Conservation (phyloP, 1,140 invertebrate genomes). For the Oppia nitens region DNA sequence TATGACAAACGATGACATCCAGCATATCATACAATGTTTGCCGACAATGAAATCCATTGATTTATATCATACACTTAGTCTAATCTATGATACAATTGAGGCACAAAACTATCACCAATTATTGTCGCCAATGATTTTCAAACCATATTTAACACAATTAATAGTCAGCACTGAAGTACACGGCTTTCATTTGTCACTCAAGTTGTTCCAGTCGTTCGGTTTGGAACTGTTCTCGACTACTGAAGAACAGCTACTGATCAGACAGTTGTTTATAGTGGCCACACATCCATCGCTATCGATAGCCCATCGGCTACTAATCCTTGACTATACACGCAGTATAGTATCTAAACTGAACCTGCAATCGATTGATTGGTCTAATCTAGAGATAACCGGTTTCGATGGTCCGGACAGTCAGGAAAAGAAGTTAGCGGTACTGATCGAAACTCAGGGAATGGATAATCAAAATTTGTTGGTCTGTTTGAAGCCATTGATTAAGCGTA, state of each 20-base stretch:
- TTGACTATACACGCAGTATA: slow-evolving; percentile 15
- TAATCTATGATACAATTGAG: background rate
- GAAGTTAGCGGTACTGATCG: slow-evolving; percentile 17
- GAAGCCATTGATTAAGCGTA: background rate
- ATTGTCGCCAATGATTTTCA: slow-evolving; percentile 9
- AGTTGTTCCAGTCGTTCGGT: slow-evolving; percentile 14
- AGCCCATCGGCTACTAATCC: slow-evolving; percentile 17
- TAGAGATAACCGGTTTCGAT: slow-evolving; percentile 19
- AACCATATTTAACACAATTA: slow-evolving; percentile 12
- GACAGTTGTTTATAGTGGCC: slow-evolving; percentile 14
- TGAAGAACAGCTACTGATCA: slow-evolving; percentile 19
- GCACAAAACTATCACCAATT: background rate
- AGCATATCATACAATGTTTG: background rate
- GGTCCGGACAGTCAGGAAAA: slow-evolving; percentile 21
- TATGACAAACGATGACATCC: background rate
- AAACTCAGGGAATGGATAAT: slow-evolving; percentile 7
- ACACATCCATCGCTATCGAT: slow-evolving; percentile 18
- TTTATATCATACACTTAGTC: background rate
- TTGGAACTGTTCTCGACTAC: slow-evolving; percentile 14
- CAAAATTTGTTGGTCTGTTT: slow-evolving; percentile 4
- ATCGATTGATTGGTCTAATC: background rate
- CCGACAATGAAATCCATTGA: background rate
- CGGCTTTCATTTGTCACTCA: slow-evolving; percentile 10
- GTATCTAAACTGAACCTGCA: background rate
- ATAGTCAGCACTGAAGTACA: slow-evolving; percentile 9